phyloP scores from a whole-genome alignment of 53 echinoderm and acorn worm species.

The Apostichopus leukothele region DNA sequence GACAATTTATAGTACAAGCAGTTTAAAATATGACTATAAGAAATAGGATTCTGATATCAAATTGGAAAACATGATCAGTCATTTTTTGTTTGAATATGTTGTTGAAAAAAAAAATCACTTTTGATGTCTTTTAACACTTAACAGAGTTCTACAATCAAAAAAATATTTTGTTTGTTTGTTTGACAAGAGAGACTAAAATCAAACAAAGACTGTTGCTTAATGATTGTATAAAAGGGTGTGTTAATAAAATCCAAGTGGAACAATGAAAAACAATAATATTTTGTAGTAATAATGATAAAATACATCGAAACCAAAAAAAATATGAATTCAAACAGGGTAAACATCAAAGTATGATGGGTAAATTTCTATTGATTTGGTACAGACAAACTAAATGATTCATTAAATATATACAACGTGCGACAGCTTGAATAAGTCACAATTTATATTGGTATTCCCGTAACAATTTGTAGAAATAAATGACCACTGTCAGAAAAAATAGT shows the following conservation, averaged over 20 bases:
- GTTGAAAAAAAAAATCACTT: slow-evolving; percentile 1
- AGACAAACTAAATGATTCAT: slow-evolving; percentile 6
- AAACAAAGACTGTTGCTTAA: neutral
- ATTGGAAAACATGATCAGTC: slow-evolving; percentile 39
- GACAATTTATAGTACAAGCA: slow-evolving; percentile 32
- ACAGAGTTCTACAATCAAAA: too few relatives aligned
- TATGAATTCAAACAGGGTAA: neutral
- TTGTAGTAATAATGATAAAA: neutral
- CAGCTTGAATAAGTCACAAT: neutral
- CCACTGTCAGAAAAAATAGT: too few relatives aligned
- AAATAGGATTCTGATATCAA: slow-evolving; percentile 40
- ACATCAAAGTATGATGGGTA: neutral
- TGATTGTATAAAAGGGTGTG: neutral
- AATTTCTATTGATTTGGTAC: slow-evolving; percentile 20
- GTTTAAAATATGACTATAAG: slow-evolving; percentile 45
- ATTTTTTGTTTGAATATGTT: neutral
- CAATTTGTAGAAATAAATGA: too few relatives aligned
- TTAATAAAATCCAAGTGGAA: neutral
- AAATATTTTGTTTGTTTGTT: too few relatives aligned
- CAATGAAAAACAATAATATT: neutral
- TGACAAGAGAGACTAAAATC: neutral
- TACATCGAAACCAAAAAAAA: neutral
- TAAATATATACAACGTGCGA: neutral
- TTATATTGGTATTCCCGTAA: too few relatives aligned
- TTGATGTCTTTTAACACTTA: neutral